Evolutionary conservation across 2,888 invertebrate genomes (phyloP), one percentile per base, ranked within the genome.

Genomic region (Formica aserva): DNA sequence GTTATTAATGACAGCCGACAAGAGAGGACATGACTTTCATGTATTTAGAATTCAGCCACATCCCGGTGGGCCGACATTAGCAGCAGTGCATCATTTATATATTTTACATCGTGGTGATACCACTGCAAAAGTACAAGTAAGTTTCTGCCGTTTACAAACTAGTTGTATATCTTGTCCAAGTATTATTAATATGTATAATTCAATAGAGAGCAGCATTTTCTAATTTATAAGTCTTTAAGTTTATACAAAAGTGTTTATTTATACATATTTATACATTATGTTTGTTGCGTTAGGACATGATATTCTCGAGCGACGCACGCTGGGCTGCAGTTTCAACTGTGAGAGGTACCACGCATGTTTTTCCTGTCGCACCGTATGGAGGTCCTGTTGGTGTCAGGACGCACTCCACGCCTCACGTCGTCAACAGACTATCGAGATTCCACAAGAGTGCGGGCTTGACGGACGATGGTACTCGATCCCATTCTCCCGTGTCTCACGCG

Each of bases 281-380:
- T 62, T 72, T 78, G 65, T 22, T 52, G 32, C 38, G 69, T n/a
- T 95, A 97, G 96, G 98, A 99, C 93, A 98, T 99, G 94, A 96
- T 97, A 74, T 98, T 99, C 94, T 98, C 99, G 0, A 96, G 97
- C 84, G 99, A 99, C 95, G 97, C 97, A 41, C 97, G 99, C 78
- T 99, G 99, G 99, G 97, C 98, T n/a, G 98, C 99, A 1, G 97
- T 99, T 6, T 98, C 98, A 60, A 99, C 99, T 0, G 96, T 99
- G 81, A 97, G 99, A 86, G 99, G 99, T 86, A 99, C 99, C 0
- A 99, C 99, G 45, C 99, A 99, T 95, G 97, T 99, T 88, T 99
- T 99, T 95, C 98, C 99, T 13, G 96, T 99, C 71, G 98, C 98
- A 22, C 98, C 99, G 26, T 99, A 99, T 94, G 99, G 99, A 89